phyloP scores from a whole-genome alignment of 2,113 vertebrate species.

The Petroica traversi region DNA sequence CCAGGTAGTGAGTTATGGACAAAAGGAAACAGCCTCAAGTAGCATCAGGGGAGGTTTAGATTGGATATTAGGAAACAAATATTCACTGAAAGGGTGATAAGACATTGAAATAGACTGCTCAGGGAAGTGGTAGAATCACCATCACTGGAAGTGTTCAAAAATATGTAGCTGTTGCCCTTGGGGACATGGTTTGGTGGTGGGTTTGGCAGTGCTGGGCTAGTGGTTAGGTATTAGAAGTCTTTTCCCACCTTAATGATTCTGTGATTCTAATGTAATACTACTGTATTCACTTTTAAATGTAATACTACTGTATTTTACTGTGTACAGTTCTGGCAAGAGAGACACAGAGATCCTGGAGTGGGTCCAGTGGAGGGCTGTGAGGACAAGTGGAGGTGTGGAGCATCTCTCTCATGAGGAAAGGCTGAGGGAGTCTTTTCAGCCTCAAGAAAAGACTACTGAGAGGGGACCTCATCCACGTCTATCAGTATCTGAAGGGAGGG shows the following conservation, averaged over 20 bases:
- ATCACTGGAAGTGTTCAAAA: not conserved
- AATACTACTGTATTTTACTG: not conserved
- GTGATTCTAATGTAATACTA: not conserved
- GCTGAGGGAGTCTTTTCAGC: not conserved
- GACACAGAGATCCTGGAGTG: not conserved
- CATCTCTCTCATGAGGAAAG: fast-evolving
- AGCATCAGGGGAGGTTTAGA: not conserved
- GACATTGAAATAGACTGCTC: not conserved
- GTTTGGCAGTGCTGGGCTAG: not conserved
- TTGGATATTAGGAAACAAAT: not conserved
- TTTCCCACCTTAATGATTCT: not conserved
- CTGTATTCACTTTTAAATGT: not conserved
- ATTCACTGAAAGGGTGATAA: not conserved
- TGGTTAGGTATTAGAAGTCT: not conserved
- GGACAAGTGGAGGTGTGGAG: not conserved
- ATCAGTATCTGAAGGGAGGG: too few species aligned
- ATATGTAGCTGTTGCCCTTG: not conserved
- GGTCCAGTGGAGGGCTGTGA: not conserved
- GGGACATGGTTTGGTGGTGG: not conserved
- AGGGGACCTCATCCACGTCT: too few species aligned
- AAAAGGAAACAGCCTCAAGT: not conserved
- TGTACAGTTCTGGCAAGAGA: not conserved
- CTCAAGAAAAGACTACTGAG: not conserved
- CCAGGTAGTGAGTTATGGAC: not conserved
- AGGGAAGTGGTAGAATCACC: not conserved